Percentiles rank a stretch among this genome's conserved stretches.
Evolutionary conservation across 1,140 invertebrate species (phyloP).

Genomic region (Saccostrea cuccullata): DNA sequence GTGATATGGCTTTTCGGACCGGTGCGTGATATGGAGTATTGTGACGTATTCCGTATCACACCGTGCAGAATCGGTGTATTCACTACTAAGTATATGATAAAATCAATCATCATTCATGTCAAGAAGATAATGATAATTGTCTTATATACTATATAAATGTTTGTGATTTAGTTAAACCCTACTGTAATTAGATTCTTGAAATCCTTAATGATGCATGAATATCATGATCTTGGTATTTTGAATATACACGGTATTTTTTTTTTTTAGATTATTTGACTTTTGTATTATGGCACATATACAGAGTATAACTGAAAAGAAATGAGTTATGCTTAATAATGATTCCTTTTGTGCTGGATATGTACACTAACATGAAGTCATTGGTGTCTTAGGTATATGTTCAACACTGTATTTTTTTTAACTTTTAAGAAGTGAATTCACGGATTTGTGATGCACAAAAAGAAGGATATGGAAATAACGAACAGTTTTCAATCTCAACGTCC

Average conservation of each 20-base stretch:
- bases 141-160: not conserved
- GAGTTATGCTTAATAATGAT: not conserved
- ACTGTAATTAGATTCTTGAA: not conserved
- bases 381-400: too few species aligned
- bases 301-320: not conserved
- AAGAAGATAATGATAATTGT: not conserved
- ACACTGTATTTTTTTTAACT: too few species aligned
- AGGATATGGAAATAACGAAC: too few species aligned
- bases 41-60: too few species aligned
- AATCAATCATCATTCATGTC: not conserved
- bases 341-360: not conserved
- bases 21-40: too few species aligned
- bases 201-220: not conserved
- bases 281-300: not conserved
- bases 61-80: too few species aligned
- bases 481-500: too few species aligned
- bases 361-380: not conserved
- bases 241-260: not conserved
- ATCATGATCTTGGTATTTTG: not conserved
- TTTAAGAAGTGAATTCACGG: too few species aligned
- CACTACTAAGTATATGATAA: too few species aligned
- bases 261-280: not conserved
- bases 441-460: too few species aligned
- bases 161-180: constrained; percentile 1
- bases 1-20: too few species aligned